Evolutionary conservation across 2,797 vertebrate species (phyloP).

Genomic region (Eutrigla gurnardus): DNA sequence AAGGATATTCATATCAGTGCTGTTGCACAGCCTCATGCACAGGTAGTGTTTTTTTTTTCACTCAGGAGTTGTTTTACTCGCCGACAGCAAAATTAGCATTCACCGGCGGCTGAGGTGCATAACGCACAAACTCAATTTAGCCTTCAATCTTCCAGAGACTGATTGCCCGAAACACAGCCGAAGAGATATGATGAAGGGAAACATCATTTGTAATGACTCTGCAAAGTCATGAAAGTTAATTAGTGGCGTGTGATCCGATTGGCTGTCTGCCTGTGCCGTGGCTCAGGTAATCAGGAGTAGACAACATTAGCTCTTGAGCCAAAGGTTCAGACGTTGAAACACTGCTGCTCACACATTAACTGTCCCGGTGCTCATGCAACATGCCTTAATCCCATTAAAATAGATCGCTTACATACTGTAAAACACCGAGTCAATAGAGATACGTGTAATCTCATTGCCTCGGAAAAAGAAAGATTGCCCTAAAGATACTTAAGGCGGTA

Average conservation of each 20-base stretch:
- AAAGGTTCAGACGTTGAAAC: slow-evolving; percentile 58
- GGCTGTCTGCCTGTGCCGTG: slow-evolving; percentile 1
- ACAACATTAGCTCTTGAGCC: slow-evolving; percentile 30
- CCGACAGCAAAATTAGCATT: slow-evolving; percentile 48
- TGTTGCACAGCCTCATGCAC: slow-evolving; percentile 7
- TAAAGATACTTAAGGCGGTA: slow-evolving; percentile 78
- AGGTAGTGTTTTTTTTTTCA: slow-evolving; percentile 14
- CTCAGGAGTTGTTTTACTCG: slow-evolving; percentile 12
- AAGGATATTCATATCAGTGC: slow-evolving; percentile 24
- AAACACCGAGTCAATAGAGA: slow-evolving; percentile 75
- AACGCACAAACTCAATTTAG: slow-evolving; percentile 58
- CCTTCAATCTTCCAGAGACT: slow-evolving; percentile 63
- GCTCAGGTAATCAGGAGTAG: slow-evolving; percentile 27
- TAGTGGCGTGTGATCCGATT: slow-evolving; percentile 42
- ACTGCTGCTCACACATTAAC: slow-evolving; percentile 39
- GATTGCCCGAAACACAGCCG: slow-evolving; percentile 48
- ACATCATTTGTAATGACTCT: slow-evolving; percentile 49
- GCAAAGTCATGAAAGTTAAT: slow-evolving; percentile 60
- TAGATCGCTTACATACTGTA: slow-evolving; percentile 78
- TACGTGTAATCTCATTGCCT: slow-evolving; percentile 79
- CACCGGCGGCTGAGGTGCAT: slow-evolving; percentile 27
- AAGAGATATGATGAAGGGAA: slow-evolving; percentile 58
- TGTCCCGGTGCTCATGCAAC: slow-evolving; percentile 54
- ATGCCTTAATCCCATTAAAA: slow-evolving; percentile 80
- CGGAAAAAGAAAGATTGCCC: slow-evolving; percentile 77